Conservation (phyloP, 2,797 vertebrate genomes). For the Gymnocypris eckloni region DNA sequence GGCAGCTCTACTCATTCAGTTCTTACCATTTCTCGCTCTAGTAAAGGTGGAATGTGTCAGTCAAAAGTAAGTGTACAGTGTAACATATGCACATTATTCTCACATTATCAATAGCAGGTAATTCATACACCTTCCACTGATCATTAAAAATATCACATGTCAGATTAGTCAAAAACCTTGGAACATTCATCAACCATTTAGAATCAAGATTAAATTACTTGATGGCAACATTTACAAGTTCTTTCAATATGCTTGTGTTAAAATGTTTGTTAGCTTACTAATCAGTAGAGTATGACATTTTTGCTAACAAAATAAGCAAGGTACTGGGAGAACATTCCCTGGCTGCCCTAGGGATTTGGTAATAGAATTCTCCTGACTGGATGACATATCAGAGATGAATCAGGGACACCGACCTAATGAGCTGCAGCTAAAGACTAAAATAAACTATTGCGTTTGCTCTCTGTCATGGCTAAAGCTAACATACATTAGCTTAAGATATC, state of each 20-base stretch:
- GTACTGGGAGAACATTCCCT: slow-evolving; percentile 35
- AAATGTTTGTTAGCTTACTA: neutral
- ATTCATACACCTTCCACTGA: neutral
- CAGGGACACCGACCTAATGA: slow-evolving; percentile 55
- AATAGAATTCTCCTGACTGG: slow-evolving; percentile 35
- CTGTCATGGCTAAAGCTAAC: slow-evolving; percentile 16
- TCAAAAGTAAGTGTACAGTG: neutral
- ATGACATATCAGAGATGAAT: slow-evolving; percentile 46
- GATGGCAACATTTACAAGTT: neutral
- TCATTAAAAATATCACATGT: neutral
- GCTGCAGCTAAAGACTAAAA: slow-evolving; percentile 28
- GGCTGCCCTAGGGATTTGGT: slow-evolving; percentile 49
- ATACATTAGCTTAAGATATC: neutral
- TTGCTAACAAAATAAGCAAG: slow-evolving; percentile 48
- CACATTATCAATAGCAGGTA: neutral
- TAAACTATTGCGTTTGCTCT: slow-evolving; percentile 32
- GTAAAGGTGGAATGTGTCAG: slow-evolving; percentile 23
- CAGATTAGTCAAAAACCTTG: neutral
- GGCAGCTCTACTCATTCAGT: slow-evolving; percentile 1
- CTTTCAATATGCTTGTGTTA: neutral
- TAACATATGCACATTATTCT: neutral
- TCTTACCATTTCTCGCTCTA: slow-evolving; percentile 17
- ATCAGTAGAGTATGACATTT: neutral
- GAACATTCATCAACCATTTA: neutral
- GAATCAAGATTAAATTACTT: neutral